A percentile compares a stretch with the other conserved stretches of the same genome.
Conservation (phyloP, 2,888 invertebrate species). For the Rhopalosiphum nymphaeae region DNA sequence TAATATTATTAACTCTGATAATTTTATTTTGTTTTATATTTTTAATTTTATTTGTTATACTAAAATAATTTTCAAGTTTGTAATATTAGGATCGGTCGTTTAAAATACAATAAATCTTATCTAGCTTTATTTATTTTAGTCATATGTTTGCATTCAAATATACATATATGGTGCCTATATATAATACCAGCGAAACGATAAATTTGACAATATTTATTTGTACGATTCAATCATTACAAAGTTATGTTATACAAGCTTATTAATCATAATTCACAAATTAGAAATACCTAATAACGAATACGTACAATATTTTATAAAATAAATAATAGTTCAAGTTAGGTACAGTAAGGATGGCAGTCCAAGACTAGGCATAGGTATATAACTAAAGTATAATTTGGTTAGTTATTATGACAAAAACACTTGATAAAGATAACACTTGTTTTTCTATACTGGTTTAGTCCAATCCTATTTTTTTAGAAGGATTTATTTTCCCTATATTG, state of each 20-base stretch:
- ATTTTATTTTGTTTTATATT: no score
- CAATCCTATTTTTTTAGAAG: not conserved
- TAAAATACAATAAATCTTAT: no score
- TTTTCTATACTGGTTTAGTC: conserved; percentile 3
- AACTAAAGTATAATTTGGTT: not conserved
- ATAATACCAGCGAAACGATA: no score
- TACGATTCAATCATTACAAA: no score
- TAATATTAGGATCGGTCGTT: no score
- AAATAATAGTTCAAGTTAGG: not conserved
- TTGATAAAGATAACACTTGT: conserved; percentile 15
- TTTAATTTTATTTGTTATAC: no score
- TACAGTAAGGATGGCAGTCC: not conserved
- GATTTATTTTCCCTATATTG: not conserved
- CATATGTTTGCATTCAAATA: no score
- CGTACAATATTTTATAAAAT: not conserved
- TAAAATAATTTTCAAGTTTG: no score
- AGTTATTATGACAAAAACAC: conserved; percentile 20
- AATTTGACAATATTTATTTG: not conserved
- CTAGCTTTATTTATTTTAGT: no score
- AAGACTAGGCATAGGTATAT: not conserved
- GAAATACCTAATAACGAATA: not conserved
- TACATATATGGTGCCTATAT: no score
- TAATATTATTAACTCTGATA: no score
- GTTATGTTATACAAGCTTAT: not conserved
- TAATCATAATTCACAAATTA: not conserved